Conservation (phyloP, 2,797 vertebrate species). For the Trachops cirrhosus region DNA sequence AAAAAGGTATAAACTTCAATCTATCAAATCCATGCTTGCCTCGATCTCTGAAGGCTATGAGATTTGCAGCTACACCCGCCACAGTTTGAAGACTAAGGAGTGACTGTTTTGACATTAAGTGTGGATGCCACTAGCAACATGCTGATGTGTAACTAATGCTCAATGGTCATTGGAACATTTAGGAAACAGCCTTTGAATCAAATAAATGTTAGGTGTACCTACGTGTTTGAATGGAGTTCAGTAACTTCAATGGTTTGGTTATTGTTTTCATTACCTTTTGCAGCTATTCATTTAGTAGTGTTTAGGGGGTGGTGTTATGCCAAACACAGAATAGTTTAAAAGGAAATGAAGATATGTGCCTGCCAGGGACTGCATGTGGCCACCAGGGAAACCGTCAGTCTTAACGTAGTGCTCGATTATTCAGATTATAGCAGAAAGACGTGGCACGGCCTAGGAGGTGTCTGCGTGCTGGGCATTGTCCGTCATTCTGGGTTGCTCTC, state of each 20-base stretch:
- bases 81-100: neutral
- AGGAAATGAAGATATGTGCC: neutral
- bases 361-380: neutral
- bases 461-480: neutral
- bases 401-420: constrained; percentile 16
- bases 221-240: neutral
- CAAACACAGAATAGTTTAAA: neutral
- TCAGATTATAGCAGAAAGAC: neutral
- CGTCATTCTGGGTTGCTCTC: neutral
- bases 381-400: constrained; percentile 2
- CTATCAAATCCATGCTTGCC: neutral
- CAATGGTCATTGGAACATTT: neutral
- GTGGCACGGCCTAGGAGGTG: neutral
- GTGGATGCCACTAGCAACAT: neutral
- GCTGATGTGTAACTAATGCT: constrained; percentile 13
- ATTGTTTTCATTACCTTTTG: constrained; percentile 16
- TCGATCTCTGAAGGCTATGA: neutral
- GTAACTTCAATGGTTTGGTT: neutral
- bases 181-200: neutral
- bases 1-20: neutral
- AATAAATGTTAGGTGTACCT: neutral
- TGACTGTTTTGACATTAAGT: constrained; percentile 20
- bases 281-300: constrained; percentile 22
- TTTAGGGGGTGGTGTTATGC: neutral
- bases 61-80: neutral